Base-by-base conservation (phyloP, 2,113 vertebrate genomes). In the Rhipidura dahli region DNA sequence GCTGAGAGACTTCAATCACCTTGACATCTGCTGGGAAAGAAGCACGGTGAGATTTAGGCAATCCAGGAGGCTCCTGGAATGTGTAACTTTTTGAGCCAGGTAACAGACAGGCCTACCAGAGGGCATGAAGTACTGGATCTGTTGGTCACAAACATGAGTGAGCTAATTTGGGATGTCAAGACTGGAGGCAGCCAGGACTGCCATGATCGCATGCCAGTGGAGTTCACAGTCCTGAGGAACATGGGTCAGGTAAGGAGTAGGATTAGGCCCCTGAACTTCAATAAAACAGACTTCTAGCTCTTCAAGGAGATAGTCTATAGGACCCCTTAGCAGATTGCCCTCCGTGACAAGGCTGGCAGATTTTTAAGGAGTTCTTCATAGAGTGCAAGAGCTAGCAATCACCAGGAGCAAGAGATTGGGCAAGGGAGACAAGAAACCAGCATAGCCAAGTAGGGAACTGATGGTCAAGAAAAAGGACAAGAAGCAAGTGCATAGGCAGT, bases 161-260 rank as follows among this genome's bases (percentile, higher is more conserved):
- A 47, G 10, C 6, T 30, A 9, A 39, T 1, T 53, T 15, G 40
- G n/a, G 13, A 20, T 9, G 6, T 8, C 9, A 19, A 26, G 39
- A 11, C 0, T 21, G 47, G 39, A 28, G 65, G 40, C 56, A 70
- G 28, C 28, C n/a, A 16, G 19, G 45, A 47, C 47, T 70, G 40
- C 24, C 24, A 0, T 39, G n/a, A 45, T 24, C 47, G 6, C 23
- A 11, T 27, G 5, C 12, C 1, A 0, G 28, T n/a, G n/a, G 23
- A 53, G 15, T 53, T 69, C n/a, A 39, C 15, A 39, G 39, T 20
- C 15, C 47, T 78, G 39, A 70, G 64, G 28, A 61, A 26, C 19
- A n/a, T 16, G 10, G 28, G 12, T 28, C 54, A n/a, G n/a, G 12
- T 20, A 61, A 69, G 42, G 33, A 69, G 15, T 11, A 40, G 40